phyloP scores from a whole-genome alignment of 2,113 vertebrate genomes.

The Morone saxatilis region DNA sequence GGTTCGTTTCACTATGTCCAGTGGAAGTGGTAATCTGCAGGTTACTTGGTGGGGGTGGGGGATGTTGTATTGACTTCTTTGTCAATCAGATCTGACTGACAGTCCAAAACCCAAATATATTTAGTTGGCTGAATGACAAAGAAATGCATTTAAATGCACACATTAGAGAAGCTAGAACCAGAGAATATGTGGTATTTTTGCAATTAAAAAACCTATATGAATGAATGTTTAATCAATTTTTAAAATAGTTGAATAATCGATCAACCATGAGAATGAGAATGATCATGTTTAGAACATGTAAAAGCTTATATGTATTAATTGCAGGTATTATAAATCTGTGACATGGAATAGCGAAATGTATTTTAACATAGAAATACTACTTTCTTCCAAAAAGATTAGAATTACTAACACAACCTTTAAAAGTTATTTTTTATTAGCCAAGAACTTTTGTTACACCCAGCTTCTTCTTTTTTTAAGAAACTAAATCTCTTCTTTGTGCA shows the following conservation, averaged over 20 bases:
- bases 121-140: not conserved
- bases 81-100: conserved; percentile 33
- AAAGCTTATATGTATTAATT: not conserved
- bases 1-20: not conserved
- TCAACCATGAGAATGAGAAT: not conserved
- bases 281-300: not conserved
- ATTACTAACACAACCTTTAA: not conserved
- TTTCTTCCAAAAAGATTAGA: not conserved
- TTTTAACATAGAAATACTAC: not conserved
- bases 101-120: not conserved
- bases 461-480: conserved; percentile 9
- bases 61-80: conserved; percentile 28
- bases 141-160: not conserved
- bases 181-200: not conserved
- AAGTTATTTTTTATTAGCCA: not conserved
- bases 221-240: not conserved
- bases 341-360: not conserved
- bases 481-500: not conserved
- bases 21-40: conserved; percentile 7
- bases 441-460: conserved; percentile 2
- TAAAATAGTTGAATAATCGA: too few species aligned
- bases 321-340: not conserved
- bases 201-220: not conserved
- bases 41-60: conserved; percentile 22
- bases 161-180: not conserved